Conservation (phyloP, 2,797 vertebrate genomes). For the Neostethus bicornis region DNA sequence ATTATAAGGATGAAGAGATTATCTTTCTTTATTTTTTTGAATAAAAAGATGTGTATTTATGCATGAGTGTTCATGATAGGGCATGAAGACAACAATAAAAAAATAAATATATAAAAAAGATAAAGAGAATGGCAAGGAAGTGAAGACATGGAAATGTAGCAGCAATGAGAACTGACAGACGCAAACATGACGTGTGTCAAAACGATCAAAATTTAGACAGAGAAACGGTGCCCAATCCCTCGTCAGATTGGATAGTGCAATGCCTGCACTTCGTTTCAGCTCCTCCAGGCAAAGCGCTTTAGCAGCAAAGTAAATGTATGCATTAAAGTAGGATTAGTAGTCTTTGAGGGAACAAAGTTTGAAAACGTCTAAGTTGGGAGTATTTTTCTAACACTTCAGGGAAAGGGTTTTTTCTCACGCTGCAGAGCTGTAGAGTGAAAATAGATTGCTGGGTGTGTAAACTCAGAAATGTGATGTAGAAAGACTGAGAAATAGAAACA, state of each 20-base stretch:
- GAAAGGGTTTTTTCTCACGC: slow-evolving; percentile 46
- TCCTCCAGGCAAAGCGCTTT: slow-evolving; percentile 62
- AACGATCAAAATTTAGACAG: slow-evolving; percentile 57
- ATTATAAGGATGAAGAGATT: slow-evolving; percentile 75
- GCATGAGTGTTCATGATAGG: slow-evolving; percentile 5
- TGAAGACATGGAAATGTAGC: slow-evolving; percentile 45
- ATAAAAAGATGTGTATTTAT: slow-evolving; percentile 12
- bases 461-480: slow-evolving; percentile 23
- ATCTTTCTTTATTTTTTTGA: slow-evolving; percentile 75
- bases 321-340: slow-evolving; percentile 63
- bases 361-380: slow-evolving; percentile 33
- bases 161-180: slow-evolving; percentile 20
- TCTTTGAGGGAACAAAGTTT: slow-evolving; percentile 47
- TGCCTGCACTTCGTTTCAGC: slow-evolving; percentile 56
- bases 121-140: slow-evolving; percentile 35
- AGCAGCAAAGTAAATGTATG: slow-evolving; percentile 50
- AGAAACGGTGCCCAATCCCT: slow-evolving; percentile 37
- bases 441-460: slow-evolving; percentile 1
- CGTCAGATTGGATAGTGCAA: slow-evolving; percentile 50
- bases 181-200: slow-evolving; percentile 59
- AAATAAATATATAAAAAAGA: slow-evolving; percentile 11
- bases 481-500: slow-evolving; percentile 32
- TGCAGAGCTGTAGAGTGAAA: slow-evolving; percentile 7
- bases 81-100: slow-evolving; percentile 32
- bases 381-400: slow-evolving; percentile 25